A percentile compares a stretch with the other conserved stretches of the same genome.
phyloP scores from a whole-genome alignment of 1,140 invertebrate genomes.

The Ericerus pela region DNA sequence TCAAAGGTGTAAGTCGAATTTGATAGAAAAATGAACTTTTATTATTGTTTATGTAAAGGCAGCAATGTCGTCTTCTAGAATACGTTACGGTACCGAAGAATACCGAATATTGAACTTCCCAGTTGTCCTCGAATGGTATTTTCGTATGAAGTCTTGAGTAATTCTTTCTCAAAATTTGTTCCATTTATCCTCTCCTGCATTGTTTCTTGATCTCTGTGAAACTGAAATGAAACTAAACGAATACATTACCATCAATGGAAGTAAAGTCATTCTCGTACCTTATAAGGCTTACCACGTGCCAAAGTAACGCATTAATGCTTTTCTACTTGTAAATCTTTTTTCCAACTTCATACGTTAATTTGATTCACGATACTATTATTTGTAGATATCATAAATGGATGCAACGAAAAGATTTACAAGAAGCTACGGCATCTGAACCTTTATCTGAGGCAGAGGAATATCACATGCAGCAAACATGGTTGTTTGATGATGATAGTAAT shows the following conservation, averaged over 20 bases:
- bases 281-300: slow-evolving; percentile 50
- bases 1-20: too few species aligned
- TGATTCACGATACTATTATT: slow-evolving; percentile 5
- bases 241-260: slow-evolving; percentile 41
- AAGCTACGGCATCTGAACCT: slow-evolving; percentile 75
- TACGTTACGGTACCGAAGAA: too few species aligned
- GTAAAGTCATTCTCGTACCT: slow-evolving; percentile 48
- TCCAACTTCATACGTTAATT: slow-evolving; percentile 5
- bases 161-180: too few species aligned
- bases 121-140: too few species aligned
- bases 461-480: slow-evolving; percentile 80
- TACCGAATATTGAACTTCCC: too few species aligned
- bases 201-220: too few species aligned
- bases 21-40: too few species aligned
- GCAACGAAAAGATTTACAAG: slow-evolving; percentile 61
- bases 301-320: slow-evolving; percentile 37
- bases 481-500: slow-evolving; percentile 67
- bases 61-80: too few species aligned
- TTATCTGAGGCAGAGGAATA: slow-evolving; percentile 73
- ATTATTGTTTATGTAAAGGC: too few species aligned
- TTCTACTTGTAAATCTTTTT: slow-evolving; percentile 6
- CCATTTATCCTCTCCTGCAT: too few species aligned
- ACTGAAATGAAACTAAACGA: slow-evolving; percentile 44
- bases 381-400: slow-evolving; percentile 85
- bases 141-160: too few species aligned